Evolutionary conservation across 2,797 vertebrate species (phyloP).

Genomic region (Channa striata): DNA sequence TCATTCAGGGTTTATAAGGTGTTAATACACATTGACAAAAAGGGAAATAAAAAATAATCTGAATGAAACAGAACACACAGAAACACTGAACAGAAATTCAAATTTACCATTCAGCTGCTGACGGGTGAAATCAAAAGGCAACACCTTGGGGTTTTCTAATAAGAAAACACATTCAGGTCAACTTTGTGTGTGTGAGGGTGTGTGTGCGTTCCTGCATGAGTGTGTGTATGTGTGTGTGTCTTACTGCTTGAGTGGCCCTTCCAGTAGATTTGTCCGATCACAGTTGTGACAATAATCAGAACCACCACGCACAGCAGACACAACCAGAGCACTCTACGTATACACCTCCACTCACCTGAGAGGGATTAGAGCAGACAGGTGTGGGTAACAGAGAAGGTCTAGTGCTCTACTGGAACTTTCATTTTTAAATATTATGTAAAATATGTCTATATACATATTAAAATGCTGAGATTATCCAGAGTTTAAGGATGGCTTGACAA

Average conservation of each 20-base stretch:
- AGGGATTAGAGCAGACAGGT: neutral
- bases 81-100: neutral
- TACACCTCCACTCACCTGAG: constrained; percentile 78
- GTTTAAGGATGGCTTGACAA: neutral
- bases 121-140: too few relatives aligned
- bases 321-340: constrained; percentile 84
- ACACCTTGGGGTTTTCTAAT: constrained; percentile 45
- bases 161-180: constrained; percentile 12
- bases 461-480: neutral
- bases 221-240: constrained; percentile 19
- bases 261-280: constrained; percentile 74
- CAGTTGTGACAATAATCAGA: constrained; percentile 71
- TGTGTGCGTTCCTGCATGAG: constrained; percentile 61
- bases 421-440: neutral
- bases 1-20: too few relatives aligned
- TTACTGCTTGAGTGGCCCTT: constrained; percentile 57
- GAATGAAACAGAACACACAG: neutral
- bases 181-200: neutral
- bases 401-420: neutral
- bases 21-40: too few relatives aligned
- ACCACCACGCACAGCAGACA: constrained; percentile 82
- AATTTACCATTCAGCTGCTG: constrained; percentile 56
- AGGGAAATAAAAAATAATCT: neutral
- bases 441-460: too few relatives aligned
- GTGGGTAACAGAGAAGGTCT: neutral